Evolutionary conservation across 2,113 vertebrate species (phyloP).

Genomic region (Probosciger aterrimus): DNA sequence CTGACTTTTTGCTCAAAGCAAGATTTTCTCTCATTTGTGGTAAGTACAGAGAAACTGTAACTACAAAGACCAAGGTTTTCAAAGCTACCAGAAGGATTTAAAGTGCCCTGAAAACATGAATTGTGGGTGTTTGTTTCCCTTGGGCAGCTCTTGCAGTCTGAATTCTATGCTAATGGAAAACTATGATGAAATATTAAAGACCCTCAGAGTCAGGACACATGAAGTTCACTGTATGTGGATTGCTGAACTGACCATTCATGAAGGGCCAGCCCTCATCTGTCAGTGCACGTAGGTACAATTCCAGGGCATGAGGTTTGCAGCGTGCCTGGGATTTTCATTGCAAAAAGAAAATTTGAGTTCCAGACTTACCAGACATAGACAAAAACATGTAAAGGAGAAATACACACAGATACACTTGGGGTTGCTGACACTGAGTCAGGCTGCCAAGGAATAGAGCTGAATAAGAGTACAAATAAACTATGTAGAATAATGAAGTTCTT

Average conservation of each 20-base stretch:
- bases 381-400: not conserved
- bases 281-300: accelerated
- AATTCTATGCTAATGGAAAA: not conserved
- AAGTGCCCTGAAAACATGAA: not conserved
- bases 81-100: not conserved
- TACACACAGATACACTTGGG: not conserved
- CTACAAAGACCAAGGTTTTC: not conserved
- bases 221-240: not conserved
- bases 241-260: not conserved
- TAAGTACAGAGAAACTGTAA: not conserved
- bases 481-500: not conserved
- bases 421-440: not conserved
- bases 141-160: not conserved
- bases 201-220: not conserved
- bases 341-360: not conserved
- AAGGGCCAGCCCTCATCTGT: not conserved
- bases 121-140: not conserved
- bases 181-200: not conserved
- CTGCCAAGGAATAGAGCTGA: not conserved
- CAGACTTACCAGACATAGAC: not conserved
- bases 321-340: not conserved
- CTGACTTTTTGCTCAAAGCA: not conserved
- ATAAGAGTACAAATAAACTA: not conserved
- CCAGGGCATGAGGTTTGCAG: not conserved
- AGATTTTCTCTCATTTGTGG: not conserved